Conservation (phyloP, 1,140 invertebrate species). For the Trachymyrmex septentrionalis region DNA sequence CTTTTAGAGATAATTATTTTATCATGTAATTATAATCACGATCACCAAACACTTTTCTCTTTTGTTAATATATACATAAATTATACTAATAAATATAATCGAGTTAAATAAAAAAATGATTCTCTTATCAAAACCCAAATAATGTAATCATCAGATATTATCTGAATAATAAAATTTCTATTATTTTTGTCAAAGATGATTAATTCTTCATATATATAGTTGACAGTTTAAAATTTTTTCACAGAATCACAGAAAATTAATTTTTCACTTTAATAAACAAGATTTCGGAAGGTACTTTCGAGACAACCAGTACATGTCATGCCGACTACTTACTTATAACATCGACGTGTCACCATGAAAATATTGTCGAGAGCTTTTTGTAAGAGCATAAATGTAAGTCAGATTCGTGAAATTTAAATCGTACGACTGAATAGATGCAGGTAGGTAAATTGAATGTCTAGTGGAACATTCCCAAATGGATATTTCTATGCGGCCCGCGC, state of each 20-base stretch:
- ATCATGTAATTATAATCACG: too few species aligned
- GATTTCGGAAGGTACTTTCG: not conserved
- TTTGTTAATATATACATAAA: not conserved
- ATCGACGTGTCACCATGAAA: not conserved
- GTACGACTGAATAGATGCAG: conserved; percentile 52
- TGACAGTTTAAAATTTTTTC: not conserved
- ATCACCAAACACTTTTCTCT: too few species aligned
- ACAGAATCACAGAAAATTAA: not conserved
- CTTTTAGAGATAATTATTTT: too few species aligned
- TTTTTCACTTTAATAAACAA: conserved; percentile 2
- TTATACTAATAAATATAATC: not conserved
- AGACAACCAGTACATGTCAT: conserved; percentile 7
- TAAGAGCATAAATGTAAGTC: conserved; percentile 56
- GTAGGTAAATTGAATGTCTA: conserved; percentile 54
- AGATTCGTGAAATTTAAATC: conserved; percentile 51
- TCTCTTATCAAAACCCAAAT: not conserved
- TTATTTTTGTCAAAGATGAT: not conserved
- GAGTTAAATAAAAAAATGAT: not conserved
- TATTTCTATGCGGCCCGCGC: conserved; percentile 43
- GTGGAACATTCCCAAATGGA: conserved; percentile 54
- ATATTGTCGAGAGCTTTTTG: conserved; percentile 35
- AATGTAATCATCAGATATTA: not conserved
- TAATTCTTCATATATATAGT: not conserved
- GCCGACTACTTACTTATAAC: not conserved
- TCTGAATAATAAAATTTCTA: conserved; percentile 8